Evolutionary conservation across 2,797 vertebrate species (phyloP).

Genomic region (Thripadectes ignobilis): DNA sequence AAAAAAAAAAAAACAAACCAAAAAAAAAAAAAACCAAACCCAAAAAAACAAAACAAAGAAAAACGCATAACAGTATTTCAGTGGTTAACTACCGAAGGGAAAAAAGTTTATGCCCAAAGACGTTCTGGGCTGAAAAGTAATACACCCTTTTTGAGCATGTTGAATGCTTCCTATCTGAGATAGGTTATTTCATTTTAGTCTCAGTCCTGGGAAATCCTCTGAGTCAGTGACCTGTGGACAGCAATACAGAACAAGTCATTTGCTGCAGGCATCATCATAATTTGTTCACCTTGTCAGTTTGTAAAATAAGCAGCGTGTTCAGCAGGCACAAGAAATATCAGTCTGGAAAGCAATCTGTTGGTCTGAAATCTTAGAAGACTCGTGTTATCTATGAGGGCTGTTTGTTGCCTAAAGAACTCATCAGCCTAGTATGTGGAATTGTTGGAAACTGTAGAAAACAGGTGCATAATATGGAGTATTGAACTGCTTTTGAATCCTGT

Average conservation of each 20-base stretch:
- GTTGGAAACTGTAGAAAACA: neutral
- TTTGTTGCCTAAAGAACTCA: neutral
- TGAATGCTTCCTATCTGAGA: neutral
- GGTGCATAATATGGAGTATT: neutral
- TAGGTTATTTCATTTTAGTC: neutral
- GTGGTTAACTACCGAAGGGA: neutral
- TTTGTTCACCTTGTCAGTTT: slow-evolving; percentile 3
- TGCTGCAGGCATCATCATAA: slow-evolving; percentile 4
- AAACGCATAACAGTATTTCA: neutral
- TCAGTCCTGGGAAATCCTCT: neutral
- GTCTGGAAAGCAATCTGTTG: neutral
- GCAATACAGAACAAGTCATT: neutral
- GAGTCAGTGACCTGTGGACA: neutral
- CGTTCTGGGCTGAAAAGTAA: neutral
- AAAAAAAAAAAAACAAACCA: neutral
- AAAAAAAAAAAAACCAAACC: no score
- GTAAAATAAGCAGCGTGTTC: neutral
- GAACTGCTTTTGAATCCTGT: neutral
- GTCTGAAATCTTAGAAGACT: neutral
- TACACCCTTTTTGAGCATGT: neutral
- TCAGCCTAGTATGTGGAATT: neutral
- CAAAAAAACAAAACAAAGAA: neutral
- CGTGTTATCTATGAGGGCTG: neutral
- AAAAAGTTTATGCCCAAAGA: neutral
- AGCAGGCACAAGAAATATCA: neutral